Evolutionary conservation across 2,888 invertebrate species (phyloP).

Genomic region (Sesia apiformis): DNA sequence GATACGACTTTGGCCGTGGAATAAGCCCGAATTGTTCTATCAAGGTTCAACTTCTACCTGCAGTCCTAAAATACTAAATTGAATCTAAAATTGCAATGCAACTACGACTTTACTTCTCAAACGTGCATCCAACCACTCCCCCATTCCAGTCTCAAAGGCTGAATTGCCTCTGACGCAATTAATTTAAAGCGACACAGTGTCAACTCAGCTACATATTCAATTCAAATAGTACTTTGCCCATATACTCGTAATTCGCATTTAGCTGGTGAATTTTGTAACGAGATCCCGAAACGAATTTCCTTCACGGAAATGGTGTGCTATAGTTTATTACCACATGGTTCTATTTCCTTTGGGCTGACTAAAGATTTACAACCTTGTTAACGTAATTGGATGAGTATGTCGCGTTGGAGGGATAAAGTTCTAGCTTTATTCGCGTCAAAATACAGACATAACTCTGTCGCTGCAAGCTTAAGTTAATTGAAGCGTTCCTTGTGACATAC

Average conservation of each 20-base stretch:
- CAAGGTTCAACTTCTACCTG: too few relatives aligned
- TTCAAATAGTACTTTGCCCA: constrained; percentile 17
- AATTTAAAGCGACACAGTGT: constrained; percentile 20
- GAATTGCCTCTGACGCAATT: too few relatives aligned
- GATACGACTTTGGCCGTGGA: too few relatives aligned
- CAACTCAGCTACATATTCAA: constrained; percentile 16
- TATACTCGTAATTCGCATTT: constrained; percentile 7
- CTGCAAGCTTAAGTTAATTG: not conserved
- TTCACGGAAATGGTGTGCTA: constrained; percentile 17
- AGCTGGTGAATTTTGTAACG: constrained; percentile 2
- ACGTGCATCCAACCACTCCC: not conserved
- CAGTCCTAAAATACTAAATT: too few relatives aligned
- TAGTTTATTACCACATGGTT: constrained; percentile 22
- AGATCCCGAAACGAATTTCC: constrained; percentile 14
- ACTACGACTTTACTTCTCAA: too few relatives aligned
- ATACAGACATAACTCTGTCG: not conserved
- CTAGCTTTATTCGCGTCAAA: not conserved
- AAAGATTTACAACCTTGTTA: constrained; percentile 23
- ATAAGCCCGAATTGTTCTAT: too few relatives aligned
- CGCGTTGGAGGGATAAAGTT: not conserved
- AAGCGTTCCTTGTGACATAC: too few relatives aligned
- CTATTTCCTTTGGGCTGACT: constrained; percentile 20
- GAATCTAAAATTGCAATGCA: too few relatives aligned
- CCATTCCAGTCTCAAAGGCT: not conserved
- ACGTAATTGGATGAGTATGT: constrained; percentile 12